Conservation (phyloP, 2,113 vertebrate genomes). For the Urocitellus parryii region DNA sequence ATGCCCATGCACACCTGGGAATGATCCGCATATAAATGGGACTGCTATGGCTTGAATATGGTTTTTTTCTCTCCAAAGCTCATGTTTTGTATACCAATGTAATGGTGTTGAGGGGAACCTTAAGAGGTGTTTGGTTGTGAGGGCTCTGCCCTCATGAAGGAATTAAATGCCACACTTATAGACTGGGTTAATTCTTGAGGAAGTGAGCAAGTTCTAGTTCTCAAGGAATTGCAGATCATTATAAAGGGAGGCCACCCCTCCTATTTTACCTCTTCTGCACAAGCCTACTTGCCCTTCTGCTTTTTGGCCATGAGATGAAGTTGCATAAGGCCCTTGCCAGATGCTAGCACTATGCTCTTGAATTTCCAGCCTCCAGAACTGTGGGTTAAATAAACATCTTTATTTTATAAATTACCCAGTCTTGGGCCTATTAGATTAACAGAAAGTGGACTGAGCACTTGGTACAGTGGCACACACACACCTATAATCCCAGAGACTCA, state of each 20-base stretch:
- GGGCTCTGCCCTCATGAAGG: background rate
- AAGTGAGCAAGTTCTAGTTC: background rate
- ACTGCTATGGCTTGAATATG: background rate
- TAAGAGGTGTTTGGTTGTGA: background rate
- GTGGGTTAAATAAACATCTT: background rate
- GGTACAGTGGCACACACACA: background rate
- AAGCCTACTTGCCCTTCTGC: background rate
- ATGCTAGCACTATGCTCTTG: background rate
- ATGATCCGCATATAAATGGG: background rate
- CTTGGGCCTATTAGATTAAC: background rate
- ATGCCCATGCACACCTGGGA: background rate
- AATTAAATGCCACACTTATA: background rate
- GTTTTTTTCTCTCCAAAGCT: background rate
- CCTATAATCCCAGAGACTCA: background rate
- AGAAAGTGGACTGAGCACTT: background rate
- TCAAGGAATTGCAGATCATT: background rate
- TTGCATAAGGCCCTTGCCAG: background rate
- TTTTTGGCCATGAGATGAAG: background rate
- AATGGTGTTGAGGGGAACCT: background rate
- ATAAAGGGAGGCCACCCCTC: background rate
- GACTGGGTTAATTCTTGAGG: background rate
- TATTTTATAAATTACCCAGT: background rate
- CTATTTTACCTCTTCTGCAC: background rate
- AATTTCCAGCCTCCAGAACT: background rate
- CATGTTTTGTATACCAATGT: background rate